These are phyloP conservation scores for Montifringilla adamsi DNA, from an alignment of 2,113 vertebrate species.

Conservation along the genomic window DNA sequence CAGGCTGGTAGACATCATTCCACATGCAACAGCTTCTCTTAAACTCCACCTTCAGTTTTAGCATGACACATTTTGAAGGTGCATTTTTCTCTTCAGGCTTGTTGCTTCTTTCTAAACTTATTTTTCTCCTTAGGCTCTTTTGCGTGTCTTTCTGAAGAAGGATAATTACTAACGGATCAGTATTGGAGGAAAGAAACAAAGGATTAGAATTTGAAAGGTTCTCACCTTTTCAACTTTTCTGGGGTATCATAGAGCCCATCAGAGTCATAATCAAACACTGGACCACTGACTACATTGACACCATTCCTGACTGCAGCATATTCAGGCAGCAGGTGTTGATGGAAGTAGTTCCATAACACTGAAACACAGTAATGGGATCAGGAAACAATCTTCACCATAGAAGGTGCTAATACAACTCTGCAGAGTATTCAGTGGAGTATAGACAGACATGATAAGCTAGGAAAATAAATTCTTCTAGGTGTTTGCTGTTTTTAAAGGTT, in stretches of 20 bases:
- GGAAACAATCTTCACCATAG: background rate
- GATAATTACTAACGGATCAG: background rate
- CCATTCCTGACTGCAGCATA: conserved; percentile 78
- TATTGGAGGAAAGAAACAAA: background rate
- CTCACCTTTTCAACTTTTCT: conserved; percentile 74
- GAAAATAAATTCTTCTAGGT: background rate
- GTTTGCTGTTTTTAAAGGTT: background rate
- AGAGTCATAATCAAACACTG: conserved; percentile 88
- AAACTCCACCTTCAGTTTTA: background rate
- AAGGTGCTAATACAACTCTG: background rate
- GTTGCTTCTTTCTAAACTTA: background rate
- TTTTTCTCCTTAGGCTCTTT: background rate
- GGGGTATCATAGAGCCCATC: conserved; percentile 82
- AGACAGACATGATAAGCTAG: background rate
- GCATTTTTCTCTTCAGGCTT: background rate
- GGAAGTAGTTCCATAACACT: conserved; percentile 89
- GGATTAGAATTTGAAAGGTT: background rate
- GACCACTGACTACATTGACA: conserved; percentile 89
- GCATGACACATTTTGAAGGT: background rate
- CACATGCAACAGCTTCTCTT: background rate
- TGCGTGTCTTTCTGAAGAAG: background rate
- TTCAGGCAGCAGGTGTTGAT: conserved; percentile 73
- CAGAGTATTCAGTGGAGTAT: background rate
- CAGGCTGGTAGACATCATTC: background rate
- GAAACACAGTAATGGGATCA: background rate